Base-by-base conservation (phyloP, 2,888 invertebrate species). In the Torymus auratus region DNA sequence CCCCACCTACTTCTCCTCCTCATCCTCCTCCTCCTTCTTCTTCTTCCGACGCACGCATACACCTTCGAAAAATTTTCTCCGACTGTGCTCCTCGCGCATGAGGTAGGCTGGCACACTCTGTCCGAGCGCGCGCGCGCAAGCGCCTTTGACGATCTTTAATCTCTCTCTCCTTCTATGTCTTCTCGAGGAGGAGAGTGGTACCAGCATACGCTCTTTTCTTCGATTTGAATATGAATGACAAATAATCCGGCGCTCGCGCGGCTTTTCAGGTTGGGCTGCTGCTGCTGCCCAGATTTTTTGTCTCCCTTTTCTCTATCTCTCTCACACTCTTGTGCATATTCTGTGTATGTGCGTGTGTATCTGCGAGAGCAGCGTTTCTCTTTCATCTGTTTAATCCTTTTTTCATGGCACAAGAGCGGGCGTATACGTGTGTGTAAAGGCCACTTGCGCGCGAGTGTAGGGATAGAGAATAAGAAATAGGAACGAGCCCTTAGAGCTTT, bases 61-160 rank as follows among this genome's bases (percentile, higher is more conserved):
- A 55, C 55, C 53, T 76, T 62, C 56, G 55, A 77, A 64, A 79
- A 78, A 53, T 28, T 28, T 28, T 28, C 28, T 28, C 28, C 28
- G 28, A 28, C 28, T 28, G 28, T 28, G 28, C 7, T 3, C 28
- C 28, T 28, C 28, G 28, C 28, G 7, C 7, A 7, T 7, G 28
- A 28, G 28, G 28, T 28, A 28, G 28, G 28, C 28, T 2, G 28
- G 28, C 28, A 28, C 0, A 20, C 20, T 20, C 20, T 20, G 20
- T 20, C 28, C 28, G 7, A 28, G 28, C 61, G 53, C 78, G 80
- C 77, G 83, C 15, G 62, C 23, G 11, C 13, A 13, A 23, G 82
- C 41, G 82, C 82, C 82, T 71, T 82, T 65, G 65, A n/a, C n/a
- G n/a, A n/a, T n/a, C n/a, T n/a, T n/a, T n/a, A 70, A 84, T 71